phyloP scores from a whole-genome alignment of 2,888 invertebrate species.

The Drosophila picticornis region DNA sequence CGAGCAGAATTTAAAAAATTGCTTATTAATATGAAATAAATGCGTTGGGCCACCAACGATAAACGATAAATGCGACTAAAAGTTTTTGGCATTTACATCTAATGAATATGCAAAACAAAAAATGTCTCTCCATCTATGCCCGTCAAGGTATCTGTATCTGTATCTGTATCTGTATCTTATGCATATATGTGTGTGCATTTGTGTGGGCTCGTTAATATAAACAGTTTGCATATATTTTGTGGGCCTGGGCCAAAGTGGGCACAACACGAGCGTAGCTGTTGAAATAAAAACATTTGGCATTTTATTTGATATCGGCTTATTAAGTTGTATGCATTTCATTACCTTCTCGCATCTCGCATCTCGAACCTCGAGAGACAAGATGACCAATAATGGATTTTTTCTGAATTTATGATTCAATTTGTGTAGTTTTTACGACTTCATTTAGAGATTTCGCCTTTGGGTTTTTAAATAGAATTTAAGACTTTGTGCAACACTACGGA shows the following conservation, averaged over 20 bases:
- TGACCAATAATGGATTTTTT: conserved; percentile 25
- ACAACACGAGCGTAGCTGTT: conserved; percentile 76
- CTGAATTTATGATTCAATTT: conserved; percentile 67
- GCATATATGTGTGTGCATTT: conserved; percentile 32
- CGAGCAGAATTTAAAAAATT: conserved; percentile 68
- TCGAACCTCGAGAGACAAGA: conserved; percentile 12
- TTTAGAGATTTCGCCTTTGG: conserved; percentile 42
- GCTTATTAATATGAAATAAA: conserved; percentile 78
- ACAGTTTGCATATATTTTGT: conserved; percentile 62
- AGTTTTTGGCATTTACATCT: conserved; percentile 74
- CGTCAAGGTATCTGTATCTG: not conserved
- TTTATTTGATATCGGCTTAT: conserved; percentile 76
- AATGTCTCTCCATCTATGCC: conserved; percentile 10
- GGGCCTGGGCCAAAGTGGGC: conserved; percentile 35
- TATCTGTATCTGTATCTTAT: conserved; percentile 8
- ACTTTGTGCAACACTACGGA: conserved; percentile 22
- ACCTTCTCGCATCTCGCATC: conserved; percentile 32
- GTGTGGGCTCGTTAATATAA: conserved; percentile 69
- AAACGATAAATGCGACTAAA: conserved; percentile 74
- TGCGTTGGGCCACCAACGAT: conserved; percentile 75
- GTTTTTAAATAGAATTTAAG: conserved; percentile 25
- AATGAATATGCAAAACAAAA: conserved; percentile 68
- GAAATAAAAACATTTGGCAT: conserved; percentile 79
- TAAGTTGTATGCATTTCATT: conserved; percentile 78
- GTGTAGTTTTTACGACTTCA: conserved; percentile 61